These are phyloP conservation scores for Xiphias gladius DNA, from an alignment of 2,113 vertebrate species.

Conservation along the genomic window DNA sequence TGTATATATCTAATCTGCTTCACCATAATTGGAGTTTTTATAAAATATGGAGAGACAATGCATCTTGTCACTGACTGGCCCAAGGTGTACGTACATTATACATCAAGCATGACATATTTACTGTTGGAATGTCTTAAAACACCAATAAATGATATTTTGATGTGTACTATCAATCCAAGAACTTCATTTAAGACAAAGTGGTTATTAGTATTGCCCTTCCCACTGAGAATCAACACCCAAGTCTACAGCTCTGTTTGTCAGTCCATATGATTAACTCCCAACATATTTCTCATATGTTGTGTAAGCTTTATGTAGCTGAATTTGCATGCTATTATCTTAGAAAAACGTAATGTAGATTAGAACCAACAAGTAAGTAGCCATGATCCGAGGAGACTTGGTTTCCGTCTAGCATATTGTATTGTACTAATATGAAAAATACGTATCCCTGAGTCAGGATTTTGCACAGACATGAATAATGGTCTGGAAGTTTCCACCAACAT, in stretches of 20 bases:
- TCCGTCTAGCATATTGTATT: constrained; percentile 12
- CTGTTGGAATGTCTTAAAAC: background rate
- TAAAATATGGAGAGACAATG: constrained; percentile 26
- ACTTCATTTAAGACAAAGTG: background rate
- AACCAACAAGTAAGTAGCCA: constrained; percentile 17
- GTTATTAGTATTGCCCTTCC: background rate
- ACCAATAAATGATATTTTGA: background rate
- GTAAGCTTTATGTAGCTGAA: background rate
- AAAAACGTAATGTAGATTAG: constrained; percentile 33
- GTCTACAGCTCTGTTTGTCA: constrained; percentile 3
- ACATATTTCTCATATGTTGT: background rate
- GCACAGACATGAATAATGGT: constrained; percentile 57
- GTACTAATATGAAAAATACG: constrained; percentile 23
- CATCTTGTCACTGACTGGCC: constrained; percentile 12
- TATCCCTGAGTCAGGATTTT: constrained; percentile 56
- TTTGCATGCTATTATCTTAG: background rate
- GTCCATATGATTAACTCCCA: background rate
- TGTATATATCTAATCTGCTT: constrained; percentile 3
- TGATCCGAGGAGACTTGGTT: background rate
- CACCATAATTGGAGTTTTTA: constrained; percentile 21
- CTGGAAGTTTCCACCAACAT: constrained; percentile 59
- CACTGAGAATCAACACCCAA: constrained; percentile 19
- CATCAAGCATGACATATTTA: background rate
- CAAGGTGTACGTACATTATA: background rate
- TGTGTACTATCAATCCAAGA: background rate